Evolutionary conservation across 2,113 vertebrate species (phyloP).

Genomic region (Peucedramus taeniatus): DNA sequence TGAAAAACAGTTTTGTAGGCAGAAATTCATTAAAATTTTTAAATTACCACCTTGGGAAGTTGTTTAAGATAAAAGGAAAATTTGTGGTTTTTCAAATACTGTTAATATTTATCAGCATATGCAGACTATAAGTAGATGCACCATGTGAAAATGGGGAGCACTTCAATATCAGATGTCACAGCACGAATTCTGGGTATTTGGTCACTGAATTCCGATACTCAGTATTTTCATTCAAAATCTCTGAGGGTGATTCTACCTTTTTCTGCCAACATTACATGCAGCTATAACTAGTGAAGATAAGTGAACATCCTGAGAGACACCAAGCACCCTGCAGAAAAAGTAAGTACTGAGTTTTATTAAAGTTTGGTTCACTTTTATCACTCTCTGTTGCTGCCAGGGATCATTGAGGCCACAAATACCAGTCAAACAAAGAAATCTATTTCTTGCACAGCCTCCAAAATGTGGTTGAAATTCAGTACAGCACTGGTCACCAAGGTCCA

Average conservation of each 20-base stretch:
- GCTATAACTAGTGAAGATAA: background rate
- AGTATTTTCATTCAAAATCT: background rate
- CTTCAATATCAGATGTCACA: background rate
- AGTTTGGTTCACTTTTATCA: background rate
- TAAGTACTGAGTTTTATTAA: background rate
- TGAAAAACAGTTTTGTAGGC: background rate
- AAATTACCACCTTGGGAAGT: background rate
- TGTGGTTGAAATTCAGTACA: background rate
- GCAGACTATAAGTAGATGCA: background rate
- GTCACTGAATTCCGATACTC: background rate
- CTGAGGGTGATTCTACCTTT: background rate
- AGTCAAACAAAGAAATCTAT: background rate
- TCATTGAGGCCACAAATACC: background rate
- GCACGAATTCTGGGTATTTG: background rate
- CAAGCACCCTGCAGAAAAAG: background rate
- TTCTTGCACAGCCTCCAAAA: background rate
- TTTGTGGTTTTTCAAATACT: background rate
- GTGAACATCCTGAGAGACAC: background rate
- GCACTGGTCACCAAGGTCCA: background rate
- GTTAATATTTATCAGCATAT: background rate
- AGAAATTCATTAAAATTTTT: background rate
- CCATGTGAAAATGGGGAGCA: fast-evolving
- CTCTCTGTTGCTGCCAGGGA: background rate
- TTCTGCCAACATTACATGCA: background rate
- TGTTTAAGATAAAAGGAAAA: background rate